Base-by-base conservation (phyloP, 1,140 invertebrate species). In the Zaprionus davidi region DNA sequence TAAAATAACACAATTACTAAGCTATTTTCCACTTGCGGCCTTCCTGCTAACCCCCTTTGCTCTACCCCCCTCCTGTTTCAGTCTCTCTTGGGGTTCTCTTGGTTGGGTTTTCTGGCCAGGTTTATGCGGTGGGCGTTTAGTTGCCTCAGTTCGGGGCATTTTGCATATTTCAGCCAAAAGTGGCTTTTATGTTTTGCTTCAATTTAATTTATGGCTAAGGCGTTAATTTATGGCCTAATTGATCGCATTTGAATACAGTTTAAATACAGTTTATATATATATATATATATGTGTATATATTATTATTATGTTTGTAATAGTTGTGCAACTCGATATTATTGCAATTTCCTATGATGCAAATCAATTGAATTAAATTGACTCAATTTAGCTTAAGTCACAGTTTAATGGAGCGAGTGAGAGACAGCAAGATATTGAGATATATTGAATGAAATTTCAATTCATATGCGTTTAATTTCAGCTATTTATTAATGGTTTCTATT, bases 161-260 rank as follows among this genome's bases (percentile, higher is more conserved):
- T 90, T 90, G 81, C 85, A 74, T 73, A 85, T 81, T 84, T 90
- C 60, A 57, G 41, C 63, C 71, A 77, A 87, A 90, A n/a, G 76
- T 71, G 81, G 78, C 75, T 84, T 81, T 88, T 79, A 82, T 73
- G 55, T 85, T 85, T 88, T 73, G 70, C 81, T 67, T 84, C 78
- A 83, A 78, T 88, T 87, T 88, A 90, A 88, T 88, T 85, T 79
- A 82, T 67, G 85, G 81, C 56, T 81, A 36, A 81, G 85, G 85
- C 85, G 85, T 88, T 88, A 88, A 88, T 88, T 88, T 90, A 90
- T 82, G 81, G 79, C 72, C 85, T 88, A 88, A 88, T 88, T 88
- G 85, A 79, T 90, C 78, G 63, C 64, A 82, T 90, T 85, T 90
- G 85, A 81, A 79, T 84, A 17, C 41, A 46, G 41, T 46, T 46